Base-by-base conservation (phyloP, 2,888 invertebrate species). In the Busseola fusca region DNA sequence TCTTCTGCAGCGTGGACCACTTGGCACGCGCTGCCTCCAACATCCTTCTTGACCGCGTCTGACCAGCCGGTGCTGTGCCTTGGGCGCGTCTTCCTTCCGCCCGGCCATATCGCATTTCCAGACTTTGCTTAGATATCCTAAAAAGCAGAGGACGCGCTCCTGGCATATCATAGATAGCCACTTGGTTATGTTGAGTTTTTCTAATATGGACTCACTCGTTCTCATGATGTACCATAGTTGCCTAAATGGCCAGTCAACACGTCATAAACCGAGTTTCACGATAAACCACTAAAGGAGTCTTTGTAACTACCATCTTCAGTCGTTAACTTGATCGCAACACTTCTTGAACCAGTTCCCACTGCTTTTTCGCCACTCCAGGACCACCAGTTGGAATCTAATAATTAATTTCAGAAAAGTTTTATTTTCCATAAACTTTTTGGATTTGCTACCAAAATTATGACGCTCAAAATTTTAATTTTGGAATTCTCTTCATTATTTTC, bases 391-490 rank as follows among this genome's bases (percentile, higher is more conserved):
- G 1, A 65, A 56, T 14, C 14, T 30, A 58, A 42, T n/a, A n/a
- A 64, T 64, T 64, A 3, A 10, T 62, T 72, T 74, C 50, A 9
- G n/a, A 30, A 64, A 4, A n/a, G 40, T 18, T 9, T 25, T 21
- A 9, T 37, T 25, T 34, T 56, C 48, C 6, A 30, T 21, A 58
- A 45, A n/a, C 12, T 12, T 30, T 62, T 66, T 66, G 50, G 45
- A 57, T 60, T 69, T 48, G 63, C 64, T 54, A 60, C 16, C 48
- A 62, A 78, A 73, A 69, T 73, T 69, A 69, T 60, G 65, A 82
- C 57, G 82, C 84, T 85, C 84, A 84, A 84, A 73, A 18, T 59
- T 70, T 62, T 48, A 0, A 58, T 78, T 74, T 42, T n/a, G 7
- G n/a, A 54, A 56, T 59, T 62, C 50, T 66, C 60, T 67, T 76